Evolutionary conservation across 2,797 vertebrate genomes (phyloP).

Genomic region (Coregonus sp.): DNA sequence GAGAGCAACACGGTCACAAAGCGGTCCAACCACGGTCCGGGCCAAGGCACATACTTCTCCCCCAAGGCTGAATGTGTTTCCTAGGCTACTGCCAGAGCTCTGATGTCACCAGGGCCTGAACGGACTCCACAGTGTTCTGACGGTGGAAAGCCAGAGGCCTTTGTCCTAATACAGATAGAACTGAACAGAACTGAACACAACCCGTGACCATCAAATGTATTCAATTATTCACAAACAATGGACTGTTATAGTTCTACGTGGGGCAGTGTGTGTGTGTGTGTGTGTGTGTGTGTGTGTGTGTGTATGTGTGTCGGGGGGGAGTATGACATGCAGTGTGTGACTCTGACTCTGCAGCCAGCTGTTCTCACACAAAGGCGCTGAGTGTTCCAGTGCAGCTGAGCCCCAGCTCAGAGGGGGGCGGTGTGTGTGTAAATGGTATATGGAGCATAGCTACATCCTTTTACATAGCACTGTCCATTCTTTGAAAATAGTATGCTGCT

Average conservation of each 20-base stretch:
- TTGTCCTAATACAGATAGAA: not conserved
- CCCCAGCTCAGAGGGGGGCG: not conserved
- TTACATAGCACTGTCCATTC: no score
- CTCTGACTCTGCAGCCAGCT: slow-evolving; percentile 2
- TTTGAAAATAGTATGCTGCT: no score
- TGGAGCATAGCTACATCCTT: not conserved
- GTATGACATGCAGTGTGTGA: not conserved
- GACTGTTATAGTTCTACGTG: not conserved
- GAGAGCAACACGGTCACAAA: not conserved
- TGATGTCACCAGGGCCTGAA: not conserved
- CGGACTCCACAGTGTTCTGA: not conserved
- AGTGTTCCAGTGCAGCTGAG: slow-evolving; percentile 6
- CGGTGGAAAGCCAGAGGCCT: not conserved
- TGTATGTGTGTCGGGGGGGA: not conserved
- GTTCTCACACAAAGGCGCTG: not conserved
- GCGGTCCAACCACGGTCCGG: not conserved
- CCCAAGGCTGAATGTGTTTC: not conserved
- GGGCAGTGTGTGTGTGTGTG: not conserved
- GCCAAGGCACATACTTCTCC: not conserved
- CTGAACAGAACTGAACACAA: not conserved
- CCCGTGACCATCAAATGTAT: not conserved
- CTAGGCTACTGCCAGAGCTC: not conserved
- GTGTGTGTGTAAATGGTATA: not conserved
- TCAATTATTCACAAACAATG: slow-evolving; percentile 2
- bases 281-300: not conserved